phyloP scores from a whole-genome alignment of 1,140 invertebrate species.

The Danaus melanippus region DNA sequence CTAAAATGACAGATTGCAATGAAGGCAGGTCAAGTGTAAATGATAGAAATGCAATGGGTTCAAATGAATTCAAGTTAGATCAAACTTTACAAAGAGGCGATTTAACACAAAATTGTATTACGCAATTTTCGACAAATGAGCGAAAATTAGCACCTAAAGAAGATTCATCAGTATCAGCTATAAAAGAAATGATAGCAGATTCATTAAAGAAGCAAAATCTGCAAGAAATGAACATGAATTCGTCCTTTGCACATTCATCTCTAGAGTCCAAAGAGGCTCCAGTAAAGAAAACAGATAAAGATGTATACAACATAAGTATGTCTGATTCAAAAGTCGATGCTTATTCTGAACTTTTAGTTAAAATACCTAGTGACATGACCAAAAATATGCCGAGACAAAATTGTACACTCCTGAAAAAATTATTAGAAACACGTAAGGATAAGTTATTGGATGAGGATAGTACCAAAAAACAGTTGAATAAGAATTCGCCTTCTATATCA shows the following conservation, averaged over 20 bases:
- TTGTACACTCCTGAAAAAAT: conserved; percentile 58
- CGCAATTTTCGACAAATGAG: no score
- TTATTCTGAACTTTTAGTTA: conserved; percentile 5
- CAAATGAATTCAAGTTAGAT: no score
- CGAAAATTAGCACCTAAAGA: no score
- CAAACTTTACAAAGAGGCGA: no score
- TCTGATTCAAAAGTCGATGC: not conserved
- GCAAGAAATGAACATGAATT: no score
- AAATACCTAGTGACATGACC: conserved; percentile 9
- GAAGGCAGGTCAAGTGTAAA: not conserved
- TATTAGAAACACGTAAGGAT: conserved; percentile 50
- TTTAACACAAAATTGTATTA: no score
- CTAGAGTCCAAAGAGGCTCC: not conserved
- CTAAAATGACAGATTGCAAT: conserved; percentile 2
- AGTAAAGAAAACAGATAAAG: no score
- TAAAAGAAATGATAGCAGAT: conserved; percentile 9
- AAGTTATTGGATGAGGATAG: conserved; percentile 13
- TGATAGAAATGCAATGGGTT: no score
- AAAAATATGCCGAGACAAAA: conserved; percentile 39
- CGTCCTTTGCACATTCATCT: not conserved
- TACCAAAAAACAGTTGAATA: conserved; percentile 27
- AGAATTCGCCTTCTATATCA: conserved; percentile 16
- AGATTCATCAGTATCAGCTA: not conserved
- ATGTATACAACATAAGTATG: no score
- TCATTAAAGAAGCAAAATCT: not conserved